Conservation (phyloP, 2,888 invertebrate species). For the Urechis unicinctus region DNA sequence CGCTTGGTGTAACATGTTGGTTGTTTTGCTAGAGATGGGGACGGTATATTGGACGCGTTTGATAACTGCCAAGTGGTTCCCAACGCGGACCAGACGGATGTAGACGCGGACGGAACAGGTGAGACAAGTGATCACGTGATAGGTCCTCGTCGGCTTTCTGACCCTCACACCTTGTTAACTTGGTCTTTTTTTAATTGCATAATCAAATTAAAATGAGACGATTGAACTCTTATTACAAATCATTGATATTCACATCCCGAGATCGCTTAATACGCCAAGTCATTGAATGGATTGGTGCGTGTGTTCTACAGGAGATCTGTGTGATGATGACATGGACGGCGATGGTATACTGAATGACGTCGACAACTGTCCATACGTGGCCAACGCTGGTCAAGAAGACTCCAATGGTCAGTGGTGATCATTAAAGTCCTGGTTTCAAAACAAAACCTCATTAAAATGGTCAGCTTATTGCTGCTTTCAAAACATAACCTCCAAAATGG, state of each 20-base stretch:
- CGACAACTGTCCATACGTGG: slow-evolving; percentile 79
- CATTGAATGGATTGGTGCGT: background rate
- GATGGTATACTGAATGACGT: slow-evolving; percentile 78
- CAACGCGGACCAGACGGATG: slow-evolving; percentile 26
- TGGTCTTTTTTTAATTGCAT: background rate
- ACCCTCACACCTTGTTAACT: background rate
- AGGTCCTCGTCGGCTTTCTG: no score
- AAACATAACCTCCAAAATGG: no score
- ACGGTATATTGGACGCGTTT: slow-evolving; percentile 21
- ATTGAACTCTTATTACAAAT: no score
- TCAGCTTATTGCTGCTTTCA: no score
- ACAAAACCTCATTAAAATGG: no score
- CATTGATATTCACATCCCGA: no score
- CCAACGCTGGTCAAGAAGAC: slow-evolving; percentile 83
- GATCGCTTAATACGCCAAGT: no score
- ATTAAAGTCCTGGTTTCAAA: no score
- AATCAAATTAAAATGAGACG: no score
- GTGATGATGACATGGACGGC: slow-evolving; percentile 53
- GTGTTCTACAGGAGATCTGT: slow-evolving; percentile 45
- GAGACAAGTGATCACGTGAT: no score
- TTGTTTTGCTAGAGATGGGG: slow-evolving; percentile 31
- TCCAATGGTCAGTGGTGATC: slow-evolving; percentile 63
- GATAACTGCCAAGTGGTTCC: slow-evolving; percentile 31
- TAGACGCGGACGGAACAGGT: slow-evolving; percentile 12
- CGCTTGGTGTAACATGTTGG: no score